Evolutionary conservation across 1,140 invertebrate genomes (phyloP).

Genomic region (Coptotermes formosanus): DNA sequence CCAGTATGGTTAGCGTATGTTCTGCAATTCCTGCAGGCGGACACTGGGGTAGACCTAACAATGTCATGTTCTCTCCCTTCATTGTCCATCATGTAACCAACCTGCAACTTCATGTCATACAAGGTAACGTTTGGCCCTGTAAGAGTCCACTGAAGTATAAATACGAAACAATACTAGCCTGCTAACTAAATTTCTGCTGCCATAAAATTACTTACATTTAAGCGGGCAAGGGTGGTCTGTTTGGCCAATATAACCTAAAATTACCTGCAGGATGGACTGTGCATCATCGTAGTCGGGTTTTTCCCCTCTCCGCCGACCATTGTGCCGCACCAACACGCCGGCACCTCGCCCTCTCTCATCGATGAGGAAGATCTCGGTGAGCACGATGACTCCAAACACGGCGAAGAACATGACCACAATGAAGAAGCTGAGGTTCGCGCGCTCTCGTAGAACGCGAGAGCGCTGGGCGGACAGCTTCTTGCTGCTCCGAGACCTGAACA

Average conservation of each 20-base stretch:
- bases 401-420: constrained; percentile 86
- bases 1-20: no score
- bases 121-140: no score
- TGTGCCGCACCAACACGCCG: constrained; percentile 48
- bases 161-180: no score
- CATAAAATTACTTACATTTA: no score
- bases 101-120: no score
- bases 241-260: not conserved
- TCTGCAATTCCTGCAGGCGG: no score
- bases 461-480: constrained; percentile 40
- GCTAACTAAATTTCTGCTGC: no score
- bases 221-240: not conserved
- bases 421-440: constrained; percentile 82
- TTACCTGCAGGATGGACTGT: constrained; percentile 38
- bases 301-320: constrained; percentile 45
- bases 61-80: no score
- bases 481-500: constrained; percentile 27
- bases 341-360: constrained; percentile 57
- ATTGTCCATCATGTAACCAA: no score
- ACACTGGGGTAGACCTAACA: no score
- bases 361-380: constrained; percentile 78
- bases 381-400: constrained; percentile 80
- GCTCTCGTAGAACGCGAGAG: constrained; percentile 61
- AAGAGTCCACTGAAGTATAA: no score
- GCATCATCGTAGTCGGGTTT: constrained; percentile 52